phyloP scores from a whole-genome alignment of 2,888 invertebrate species.

The Electrophaes corylata region DNA sequence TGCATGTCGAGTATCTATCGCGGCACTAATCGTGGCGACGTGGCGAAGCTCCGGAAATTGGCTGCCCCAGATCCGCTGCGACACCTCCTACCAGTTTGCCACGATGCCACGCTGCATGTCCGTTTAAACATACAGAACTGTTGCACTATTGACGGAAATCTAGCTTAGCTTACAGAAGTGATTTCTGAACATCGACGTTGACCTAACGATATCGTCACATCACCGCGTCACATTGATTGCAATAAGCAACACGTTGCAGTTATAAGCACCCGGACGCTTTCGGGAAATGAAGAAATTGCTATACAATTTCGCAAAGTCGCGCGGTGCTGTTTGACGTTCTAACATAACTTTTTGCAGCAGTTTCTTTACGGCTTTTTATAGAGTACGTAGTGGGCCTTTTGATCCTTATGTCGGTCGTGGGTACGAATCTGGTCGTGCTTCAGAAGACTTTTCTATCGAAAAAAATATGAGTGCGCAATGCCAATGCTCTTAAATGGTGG shows the following conservation, averaged over 20 bases:
- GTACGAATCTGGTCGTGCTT: too few relatives aligned
- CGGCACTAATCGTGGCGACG: conserved; percentile 48
- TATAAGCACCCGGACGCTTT: too few relatives aligned
- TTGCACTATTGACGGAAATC: background rate
- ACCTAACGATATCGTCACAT: background rate
- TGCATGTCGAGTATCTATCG: conserved; percentile 37
- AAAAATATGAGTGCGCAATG: too few relatives aligned
- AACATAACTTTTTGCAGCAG: too few relatives aligned
- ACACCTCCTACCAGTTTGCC: conserved; percentile 47
- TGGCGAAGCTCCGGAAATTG: conserved; percentile 62
- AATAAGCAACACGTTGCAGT: background rate
- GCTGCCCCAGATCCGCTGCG: conserved; percentile 53
- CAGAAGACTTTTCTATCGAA: too few relatives aligned
- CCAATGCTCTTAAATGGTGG: too few relatives aligned
- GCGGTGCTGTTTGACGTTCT: too few relatives aligned
- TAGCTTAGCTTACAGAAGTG: background rate
- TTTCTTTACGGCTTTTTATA: too few relatives aligned
- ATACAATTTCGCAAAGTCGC: too few relatives aligned
- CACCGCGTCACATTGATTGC: background rate
- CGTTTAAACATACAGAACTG: background rate
- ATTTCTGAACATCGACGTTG: background rate
- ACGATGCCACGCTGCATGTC: conserved; percentile 39
- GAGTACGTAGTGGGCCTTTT: too few relatives aligned
- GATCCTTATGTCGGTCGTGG: too few relatives aligned
- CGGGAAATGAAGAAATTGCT: too few relatives aligned